Evolutionary conservation across 2,113 vertebrate species (phyloP), one percentile per base, ranked within the genome.

Genomic region (Alectura lathami): DNA sequence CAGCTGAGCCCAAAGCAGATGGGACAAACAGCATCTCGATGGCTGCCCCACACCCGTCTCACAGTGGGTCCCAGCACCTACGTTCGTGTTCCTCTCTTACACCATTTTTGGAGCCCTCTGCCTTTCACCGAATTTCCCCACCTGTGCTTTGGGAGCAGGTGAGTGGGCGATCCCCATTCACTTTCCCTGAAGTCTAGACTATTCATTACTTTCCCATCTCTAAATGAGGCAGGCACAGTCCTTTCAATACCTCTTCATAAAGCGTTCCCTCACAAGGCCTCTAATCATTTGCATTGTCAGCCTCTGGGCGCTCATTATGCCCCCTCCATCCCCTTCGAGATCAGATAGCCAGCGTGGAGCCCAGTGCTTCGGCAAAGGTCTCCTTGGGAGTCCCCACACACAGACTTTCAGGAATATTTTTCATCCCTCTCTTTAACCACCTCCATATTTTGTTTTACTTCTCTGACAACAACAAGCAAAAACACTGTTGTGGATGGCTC

Each of bases 201-300:
- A 96, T 95, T 97, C 95, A 96, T 95, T 95, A 95, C 88, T 96
- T 92, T 90, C 83, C 88, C 83, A 93, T 91, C 88, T 96, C 90
- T 83, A 96, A 97, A 96, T 91, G 85, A 96, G 86, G 94, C 80
- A 81, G 93, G 83, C 86, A 0, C 73, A 88, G 86, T 86, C 95
- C 86, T 97, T 97, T 97, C 94, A 95, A 95, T 96, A 86, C 90
- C 80, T 86, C 92, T 66, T 50, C 88, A 95, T 93, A 93, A 94
- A 96, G 94, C 88, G 72, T 86, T 94, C 91, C 92, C 88, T 94
- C 86, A 34, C 86, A 81, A 88, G 93, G 94, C 94, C 94, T 96
- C 91, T 96, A 95, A 97, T 96, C 94, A 94, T 97, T 90, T 94
- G 81, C 95, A 96, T 94, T 97, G 95, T 96, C 93, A 93, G 80